Conservation (phyloP, 1,140 invertebrate genomes). For the Leptinotarsa undecemlineata region DNA sequence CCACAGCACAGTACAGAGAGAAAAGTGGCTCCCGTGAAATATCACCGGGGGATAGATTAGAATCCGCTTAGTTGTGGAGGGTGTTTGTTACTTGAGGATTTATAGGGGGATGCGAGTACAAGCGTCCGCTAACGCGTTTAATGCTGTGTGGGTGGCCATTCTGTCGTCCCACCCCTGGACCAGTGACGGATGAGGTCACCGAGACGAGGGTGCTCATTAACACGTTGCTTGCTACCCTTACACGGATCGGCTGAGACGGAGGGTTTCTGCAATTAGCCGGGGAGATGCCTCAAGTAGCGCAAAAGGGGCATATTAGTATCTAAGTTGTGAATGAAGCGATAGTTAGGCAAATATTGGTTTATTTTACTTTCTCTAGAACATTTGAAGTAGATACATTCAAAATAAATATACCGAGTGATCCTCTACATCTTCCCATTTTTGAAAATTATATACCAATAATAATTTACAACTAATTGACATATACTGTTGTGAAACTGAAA, state of each 20-base stretch:
- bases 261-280: background rate
- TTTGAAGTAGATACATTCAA: too few relatives aligned
- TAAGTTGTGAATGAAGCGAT: too few relatives aligned
- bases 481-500: too few relatives aligned
- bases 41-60: conserved; percentile 50
- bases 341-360: too few relatives aligned
- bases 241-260: background rate
- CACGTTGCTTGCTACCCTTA: conserved; percentile 36
- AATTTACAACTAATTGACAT: too few relatives aligned
- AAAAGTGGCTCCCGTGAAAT: conserved; percentile 42
- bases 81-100: conserved; percentile 49
- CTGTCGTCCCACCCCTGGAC: conserved; percentile 30
- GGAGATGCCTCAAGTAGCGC: too few relatives aligned
- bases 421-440: too few relatives aligned
- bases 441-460: too few relatives aligned
- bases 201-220: conserved; percentile 42
- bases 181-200: conserved; percentile 41
- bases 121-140: conserved; percentile 46
- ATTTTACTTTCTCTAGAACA: too few relatives aligned
- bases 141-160: conserved; percentile 41
- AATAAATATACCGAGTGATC: too few relatives aligned
- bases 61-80: conserved; percentile 47
- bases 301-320: too few relatives aligned
- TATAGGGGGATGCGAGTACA: conserved; percentile 42
- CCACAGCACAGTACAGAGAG: conserved; percentile 37